A percentile compares a stretch with the other conserved stretches of the same genome.
Conservation (phyloP, 2,113 vertebrate species). For the Eira barbara region DNA sequence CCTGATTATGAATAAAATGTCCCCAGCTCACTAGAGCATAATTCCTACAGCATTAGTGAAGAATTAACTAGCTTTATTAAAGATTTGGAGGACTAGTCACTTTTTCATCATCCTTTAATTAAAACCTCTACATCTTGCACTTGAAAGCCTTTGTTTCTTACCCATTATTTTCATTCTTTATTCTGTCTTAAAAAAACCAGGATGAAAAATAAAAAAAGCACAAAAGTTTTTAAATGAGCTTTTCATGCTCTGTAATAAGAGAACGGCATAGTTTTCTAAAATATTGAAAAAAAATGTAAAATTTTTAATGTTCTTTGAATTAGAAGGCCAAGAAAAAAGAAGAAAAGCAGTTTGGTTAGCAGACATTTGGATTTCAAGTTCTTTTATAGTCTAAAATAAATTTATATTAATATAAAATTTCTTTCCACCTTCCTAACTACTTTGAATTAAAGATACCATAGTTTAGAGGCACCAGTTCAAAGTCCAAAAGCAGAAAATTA, state of each 20-base stretch:
- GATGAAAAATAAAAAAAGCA: constrained; percentile 24
- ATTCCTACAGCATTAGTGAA: constrained; percentile 71
- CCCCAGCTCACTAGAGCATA: constrained; percentile 72
- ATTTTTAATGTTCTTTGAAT: constrained; percentile 6
- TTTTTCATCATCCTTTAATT: constrained; percentile 77
- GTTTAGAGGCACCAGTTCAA: neutral
- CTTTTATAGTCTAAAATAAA: constrained; percentile 35
- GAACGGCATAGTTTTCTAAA: neutral
- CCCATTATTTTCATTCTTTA: constrained; percentile 67
- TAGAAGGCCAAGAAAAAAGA: neutral
- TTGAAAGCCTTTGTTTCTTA: constrained; percentile 65
- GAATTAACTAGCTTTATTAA: constrained; percentile 78
- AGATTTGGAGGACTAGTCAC: constrained; percentile 70
- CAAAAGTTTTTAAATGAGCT: constrained; percentile 43
- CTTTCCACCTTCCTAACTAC: neutral
- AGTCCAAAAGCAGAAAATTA: neutral
- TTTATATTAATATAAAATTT: neutral
- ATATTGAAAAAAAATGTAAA: neutral
- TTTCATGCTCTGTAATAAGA: constrained; percentile 9
- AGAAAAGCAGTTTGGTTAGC: neutral
- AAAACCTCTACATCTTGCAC: constrained; percentile 71
- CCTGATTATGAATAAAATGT: constrained; percentile 77
- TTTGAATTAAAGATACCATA: neutral
- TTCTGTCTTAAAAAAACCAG: neutral
- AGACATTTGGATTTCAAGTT: constrained; percentile 1